These are phyloP conservation scores for Caerostris extrusa DNA, from an alignment of 1,140 invertebrate species.

Conservation along the genomic window DNA sequence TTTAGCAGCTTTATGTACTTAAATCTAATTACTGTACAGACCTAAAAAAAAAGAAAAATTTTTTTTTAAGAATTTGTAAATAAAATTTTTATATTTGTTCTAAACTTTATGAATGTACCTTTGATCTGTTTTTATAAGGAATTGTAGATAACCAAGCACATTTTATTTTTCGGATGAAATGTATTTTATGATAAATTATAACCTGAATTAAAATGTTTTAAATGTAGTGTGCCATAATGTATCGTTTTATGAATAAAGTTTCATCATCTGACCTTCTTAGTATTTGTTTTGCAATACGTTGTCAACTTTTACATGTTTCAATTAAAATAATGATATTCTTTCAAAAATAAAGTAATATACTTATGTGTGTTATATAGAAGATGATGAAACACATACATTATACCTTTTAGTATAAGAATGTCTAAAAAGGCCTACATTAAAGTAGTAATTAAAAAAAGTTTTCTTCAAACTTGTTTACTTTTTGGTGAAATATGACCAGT, in stretches of 20 bases:
- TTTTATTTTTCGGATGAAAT: slow-evolving; percentile 33
- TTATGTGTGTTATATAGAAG: too few relatives aligned
- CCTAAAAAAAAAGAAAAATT: background rate
- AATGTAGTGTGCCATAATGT: slow-evolving; percentile 8
- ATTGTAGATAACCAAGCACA: slow-evolving; percentile 4
- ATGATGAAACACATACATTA: too few relatives aligned
- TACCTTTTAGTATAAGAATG: too few relatives aligned
- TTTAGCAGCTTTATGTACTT: slow-evolving; percentile 67
- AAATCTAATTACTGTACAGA: slow-evolving; percentile 52
- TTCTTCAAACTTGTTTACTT: too few relatives aligned
- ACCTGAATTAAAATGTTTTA: background rate
- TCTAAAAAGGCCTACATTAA: too few relatives aligned
- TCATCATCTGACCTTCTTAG: background rate
- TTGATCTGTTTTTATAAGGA: slow-evolving; percentile 19
- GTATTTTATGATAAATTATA: background rate
- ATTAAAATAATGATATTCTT: background rate
- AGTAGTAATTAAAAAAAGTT: too few relatives aligned
- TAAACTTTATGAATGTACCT: slow-evolving; percentile 21
- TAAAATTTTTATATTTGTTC: slow-evolving; percentile 66
- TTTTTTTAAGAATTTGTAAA: slow-evolving; percentile 45
- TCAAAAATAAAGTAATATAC: too few relatives aligned
- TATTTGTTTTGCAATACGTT: background rate
- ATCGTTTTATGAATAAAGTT: slow-evolving; percentile 8
- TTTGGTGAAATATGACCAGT: too few relatives aligned
- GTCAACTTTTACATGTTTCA: background rate